Evolutionary conservation across 2,113 vertebrate genomes (phyloP).

Genomic region (Pachyramphus minor): DNA sequence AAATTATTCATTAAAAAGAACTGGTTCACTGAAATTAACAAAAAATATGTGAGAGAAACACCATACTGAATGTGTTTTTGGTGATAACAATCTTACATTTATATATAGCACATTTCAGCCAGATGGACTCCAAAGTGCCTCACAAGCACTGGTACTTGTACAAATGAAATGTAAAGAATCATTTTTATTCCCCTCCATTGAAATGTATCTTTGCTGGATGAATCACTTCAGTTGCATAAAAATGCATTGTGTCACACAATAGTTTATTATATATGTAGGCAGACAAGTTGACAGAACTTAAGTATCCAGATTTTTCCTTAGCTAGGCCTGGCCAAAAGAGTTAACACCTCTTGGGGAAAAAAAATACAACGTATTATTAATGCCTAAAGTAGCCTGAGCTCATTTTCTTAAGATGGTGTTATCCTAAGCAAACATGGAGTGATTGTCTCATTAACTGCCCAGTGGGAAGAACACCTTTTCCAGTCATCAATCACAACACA

Average conservation of each 20-base stretch:
- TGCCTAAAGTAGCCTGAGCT: neutral
- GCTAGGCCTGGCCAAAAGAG: rapidly evolving
- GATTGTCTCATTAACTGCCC: neutral
- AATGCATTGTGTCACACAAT: neutral
- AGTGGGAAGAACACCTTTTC: neutral
- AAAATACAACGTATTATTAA: neutral
- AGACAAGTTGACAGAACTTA: neutral
- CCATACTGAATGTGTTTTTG: constrained; percentile 68
- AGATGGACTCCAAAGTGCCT: constrained; percentile 62
- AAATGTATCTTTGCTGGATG: constrained; percentile 40
- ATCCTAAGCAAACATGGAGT: neutral
- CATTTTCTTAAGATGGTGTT: neutral
- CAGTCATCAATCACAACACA: neutral
- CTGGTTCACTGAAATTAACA: constrained; percentile 73
- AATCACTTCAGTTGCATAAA: neutral
- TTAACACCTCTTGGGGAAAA: neutral
- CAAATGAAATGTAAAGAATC: constrained; percentile 43
- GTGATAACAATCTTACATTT: constrained; percentile 71
- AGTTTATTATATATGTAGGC: neutral
- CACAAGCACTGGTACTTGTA: constrained; percentile 46
- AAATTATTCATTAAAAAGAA: constrained; percentile 77
- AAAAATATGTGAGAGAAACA: constrained; percentile 73
- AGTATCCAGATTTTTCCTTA: neutral
- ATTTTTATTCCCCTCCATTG: constrained; percentile 9
- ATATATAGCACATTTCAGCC: constrained; percentile 57